Base-by-base conservation (phyloP, 1,140 invertebrate genomes). In the Drosophila sulfurigaster region DNA sequence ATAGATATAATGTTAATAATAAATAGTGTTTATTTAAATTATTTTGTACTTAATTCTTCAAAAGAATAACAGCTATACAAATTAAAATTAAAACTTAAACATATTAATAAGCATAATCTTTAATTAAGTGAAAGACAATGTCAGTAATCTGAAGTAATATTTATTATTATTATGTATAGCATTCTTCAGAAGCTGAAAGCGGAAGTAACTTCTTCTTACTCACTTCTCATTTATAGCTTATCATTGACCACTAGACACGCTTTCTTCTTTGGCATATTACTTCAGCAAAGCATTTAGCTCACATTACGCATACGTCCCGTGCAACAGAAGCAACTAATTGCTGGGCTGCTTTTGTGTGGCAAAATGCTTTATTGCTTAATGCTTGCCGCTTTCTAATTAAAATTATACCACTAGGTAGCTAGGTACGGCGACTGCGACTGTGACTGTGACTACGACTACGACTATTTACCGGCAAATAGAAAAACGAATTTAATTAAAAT, bases 401-500 rank as follows among this genome's bases (percentile, higher is more conserved):
- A 70, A 75, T 75, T 51, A 63, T 49, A 45, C 45, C 13, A 62
- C 52, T 56, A 52, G 38, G 35, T 41, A 35, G 6, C 38, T 15
- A 15, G 7, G 28, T 32, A 35, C 5, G 7, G 30, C 30, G 30
- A 32, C 30, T 32, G 7, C 30, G 30, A 32, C 6, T 32, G 2
- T 8, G 30, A 32, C 30, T 32, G 7, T 8, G 30, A 66, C 56
- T 46, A 32, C 41, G 69, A 56, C 32, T 59, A 38, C 41, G 48
- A 73, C 25, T 77, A 57, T 77, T 77, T 74, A 73, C 57, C 58
- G 59, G 20, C 58, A 75, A 75, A 75, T 73, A 60, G 57, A 68
- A 72, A 77, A 77, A 73, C 62, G 54, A 73, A 74, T 77, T 77
- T 66, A 80, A 82, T 85, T 79, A 80, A 83, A 72, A 80, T 80